phyloP scores from a whole-genome alignment of 2,797 vertebrate species.

The Poeciliopsis paucimaculata region DNA sequence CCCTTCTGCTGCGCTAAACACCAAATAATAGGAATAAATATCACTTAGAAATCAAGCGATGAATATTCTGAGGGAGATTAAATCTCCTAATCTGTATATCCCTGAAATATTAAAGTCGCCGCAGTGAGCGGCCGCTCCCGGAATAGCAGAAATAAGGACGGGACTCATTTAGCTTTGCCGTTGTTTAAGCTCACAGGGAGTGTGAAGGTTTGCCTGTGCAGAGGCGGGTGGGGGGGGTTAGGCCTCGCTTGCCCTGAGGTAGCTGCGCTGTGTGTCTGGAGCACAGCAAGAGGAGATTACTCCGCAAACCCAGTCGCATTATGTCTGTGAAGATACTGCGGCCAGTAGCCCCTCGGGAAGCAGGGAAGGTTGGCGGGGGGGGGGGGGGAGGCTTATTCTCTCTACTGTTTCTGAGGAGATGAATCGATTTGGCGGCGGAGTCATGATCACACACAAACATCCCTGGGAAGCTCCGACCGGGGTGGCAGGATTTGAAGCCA shows the following conservation, averaged over 20 bases:
- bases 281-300: constrained; percentile 49
- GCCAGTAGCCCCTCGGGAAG: constrained; percentile 36
- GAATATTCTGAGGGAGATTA: constrained; percentile 64
- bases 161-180: constrained; percentile 48
- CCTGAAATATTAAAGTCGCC: constrained; percentile 63
- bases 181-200: constrained; percentile 58
- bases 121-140: constrained; percentile 43
- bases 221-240: constrained; percentile 26
- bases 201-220: constrained; percentile 50
- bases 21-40: constrained; percentile 62
- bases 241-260: constrained; percentile 42
- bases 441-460: constrained; percentile 46
- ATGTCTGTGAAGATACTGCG: constrained; percentile 44
- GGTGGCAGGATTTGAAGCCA: constrained; percentile 49
- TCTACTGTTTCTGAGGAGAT: constrained; percentile 43
- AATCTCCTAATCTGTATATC: constrained; percentile 74
- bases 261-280: constrained; percentile 22
- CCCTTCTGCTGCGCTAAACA: constrained; percentile 51
- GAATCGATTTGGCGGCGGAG: constrained; percentile 20
- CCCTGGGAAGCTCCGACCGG: constrained; percentile 38
- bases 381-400: background rate
- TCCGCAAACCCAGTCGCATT: constrained; percentile 34
- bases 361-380: no score
- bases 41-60: constrained; percentile 70
- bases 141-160: constrained; percentile 39